Conservation (phyloP, 2,113 vertebrate species). For the Camarhynchus parvulus region DNA sequence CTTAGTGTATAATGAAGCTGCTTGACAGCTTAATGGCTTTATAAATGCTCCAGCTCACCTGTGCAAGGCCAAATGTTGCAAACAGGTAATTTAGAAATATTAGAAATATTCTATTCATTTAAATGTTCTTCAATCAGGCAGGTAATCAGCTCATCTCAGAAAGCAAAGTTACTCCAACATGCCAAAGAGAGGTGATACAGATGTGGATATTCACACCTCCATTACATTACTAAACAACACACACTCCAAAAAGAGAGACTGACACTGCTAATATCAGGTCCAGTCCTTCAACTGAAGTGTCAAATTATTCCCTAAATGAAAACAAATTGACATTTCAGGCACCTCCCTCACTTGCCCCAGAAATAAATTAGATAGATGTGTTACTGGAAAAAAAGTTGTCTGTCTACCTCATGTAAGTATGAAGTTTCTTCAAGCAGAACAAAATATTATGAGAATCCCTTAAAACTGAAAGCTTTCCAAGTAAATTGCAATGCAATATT, state of each 20-base stretch:
- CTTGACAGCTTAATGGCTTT: neutral
- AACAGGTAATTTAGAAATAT: neutral
- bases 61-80: neutral
- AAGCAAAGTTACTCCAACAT: neutral
- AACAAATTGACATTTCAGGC: neutral
- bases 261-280: neutral
- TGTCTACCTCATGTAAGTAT: neutral
- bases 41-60: neutral
- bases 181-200: neutral
- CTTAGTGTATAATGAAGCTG: neutral
- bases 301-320: neutral
- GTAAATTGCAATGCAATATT: neutral
- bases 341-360: neutral
- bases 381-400: neutral
- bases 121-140: neutral
- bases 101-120: neutral
- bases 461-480: neutral
- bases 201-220: neutral
- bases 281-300: neutral
- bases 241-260: neutral
- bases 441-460: neutral
- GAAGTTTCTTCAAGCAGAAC: neutral
- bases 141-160: neutral
- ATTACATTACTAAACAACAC: neutral
- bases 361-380: neutral